Base-by-base conservation (phyloP, 1,140 invertebrate genomes). In the Sarcophaga bullata region DNA sequence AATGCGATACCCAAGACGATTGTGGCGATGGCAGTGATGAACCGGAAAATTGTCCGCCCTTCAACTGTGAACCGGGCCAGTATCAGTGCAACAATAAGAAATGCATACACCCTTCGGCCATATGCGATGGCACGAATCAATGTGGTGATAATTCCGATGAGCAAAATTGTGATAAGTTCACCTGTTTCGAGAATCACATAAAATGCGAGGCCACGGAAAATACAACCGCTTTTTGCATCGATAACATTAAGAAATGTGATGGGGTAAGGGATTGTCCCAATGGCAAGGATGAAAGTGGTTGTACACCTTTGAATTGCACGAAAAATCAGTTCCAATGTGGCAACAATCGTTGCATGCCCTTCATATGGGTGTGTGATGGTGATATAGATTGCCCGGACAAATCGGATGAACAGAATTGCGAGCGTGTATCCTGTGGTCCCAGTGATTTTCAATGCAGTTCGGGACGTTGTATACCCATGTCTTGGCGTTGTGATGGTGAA, bases 401-500 rank as follows among this genome's bases (percentile, higher is more conserved):
- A 76, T 92, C 93, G 13, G 95, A 95, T 86, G 95, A 95, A 85
- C 86, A 88, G 15, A 91, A 93, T 84, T 95, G 94, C 84, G 90
- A 90, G 6, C 88, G 90, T 9, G 88, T 93, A 4, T 92, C 91
- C 80, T 94, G 93, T 86, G 85, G 91, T 10, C 86, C 91, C 17
- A 91, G 92, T 81, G 90, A 91, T 58, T 90, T 90, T 25, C 83
- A 87, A 82, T 95, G 94, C 90, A 88, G 90, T 50, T 92, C 92
- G 13, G 94, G 94, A 1, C 92, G 94, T 47, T 98, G 96, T 88
- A 95, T 98, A 85, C 95, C 96, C 5, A 90, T 92, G 58, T 91
- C 94, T 17, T 97, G 96, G 96, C 92, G 94, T 73, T 98, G 97
- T 90, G 96, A 97, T 88, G 93, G 92, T 3, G 93, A 94, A 86